Conservation (phyloP, 2,797 vertebrate species). For the Characodon lateralis region DNA sequence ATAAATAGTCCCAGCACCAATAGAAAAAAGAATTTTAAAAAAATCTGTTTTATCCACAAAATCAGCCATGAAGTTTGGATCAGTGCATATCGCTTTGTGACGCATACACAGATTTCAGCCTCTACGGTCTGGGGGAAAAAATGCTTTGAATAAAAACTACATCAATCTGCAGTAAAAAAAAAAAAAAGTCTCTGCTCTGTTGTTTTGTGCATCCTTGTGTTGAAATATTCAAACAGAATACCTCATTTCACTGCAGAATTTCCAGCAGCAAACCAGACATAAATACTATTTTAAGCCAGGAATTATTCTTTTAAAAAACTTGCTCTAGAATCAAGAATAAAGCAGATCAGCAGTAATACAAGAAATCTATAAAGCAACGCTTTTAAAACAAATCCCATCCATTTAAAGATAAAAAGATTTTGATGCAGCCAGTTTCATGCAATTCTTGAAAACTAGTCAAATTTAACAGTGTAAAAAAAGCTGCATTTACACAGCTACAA, state of each 20-base stretch:
- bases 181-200: no score
- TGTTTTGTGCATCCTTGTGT: not conserved
- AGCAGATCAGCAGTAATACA: not conserved
- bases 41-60: not conserved
- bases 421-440: not conserved
- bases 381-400: not conserved
- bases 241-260: slow-evolving; percentile 24
- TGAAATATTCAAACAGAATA: not conserved
- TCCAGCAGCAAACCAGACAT: slow-evolving; percentile 16
- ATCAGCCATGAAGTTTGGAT: not conserved
- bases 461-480: not conserved
- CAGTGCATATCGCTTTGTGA: not conserved
- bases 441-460: not conserved
- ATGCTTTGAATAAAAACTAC: not conserved
- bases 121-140: no score
- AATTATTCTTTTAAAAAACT: no score
- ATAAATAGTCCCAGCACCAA: not conserved
- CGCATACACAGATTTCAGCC: no score
- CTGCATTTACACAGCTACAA: slow-evolving; percentile 1
- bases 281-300: not conserved
- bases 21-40: not conserved
- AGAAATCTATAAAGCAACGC: not conserved
- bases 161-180: not conserved
- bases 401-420: not conserved
- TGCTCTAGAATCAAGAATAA: not conserved